Evolutionary conservation across 2,113 vertebrate species (phyloP), one percentile per base, ranked within the genome.

Genomic region (Protobothrops flavoviridis): DNA sequence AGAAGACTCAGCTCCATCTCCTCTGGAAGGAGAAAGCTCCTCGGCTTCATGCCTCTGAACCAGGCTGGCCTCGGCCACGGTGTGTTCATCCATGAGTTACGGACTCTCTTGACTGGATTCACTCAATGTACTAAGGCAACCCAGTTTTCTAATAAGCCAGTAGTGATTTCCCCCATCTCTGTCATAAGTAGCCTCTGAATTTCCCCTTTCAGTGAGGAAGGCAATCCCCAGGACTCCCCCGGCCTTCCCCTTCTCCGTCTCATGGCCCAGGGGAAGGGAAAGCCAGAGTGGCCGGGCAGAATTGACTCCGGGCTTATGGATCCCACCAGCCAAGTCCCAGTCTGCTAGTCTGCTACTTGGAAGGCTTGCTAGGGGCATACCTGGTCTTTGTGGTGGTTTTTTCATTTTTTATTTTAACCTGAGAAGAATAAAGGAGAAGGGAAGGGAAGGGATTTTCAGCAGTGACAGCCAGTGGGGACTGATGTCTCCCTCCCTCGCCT

Each of bases 391-490:
- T 15, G 13, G 64, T 17, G 5, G 13, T n/a, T 13, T 33, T 69
- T 33, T 69, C 15, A n/a, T 3, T 26, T 29, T 61, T 56, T 9
- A 56, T 39, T 55, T 10, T 88, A 88, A 20, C 7, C 12, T 17
- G 17, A n/a, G 15, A 33, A 56, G 26, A 88, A n/a, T 29, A n/a
- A 29, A 55, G 87, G n/a, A 39, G 90, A 87, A 87, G 94, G 92
- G 90, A 89, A 26, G 92, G 88, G 59, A 92, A 88, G n/a, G 90
- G 92, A 11, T 92, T 1, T 61, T 91, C 92, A 57, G 4, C 29
- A 5, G n/a, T 87, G 90, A 91, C 90, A 94, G 61, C 29, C 53
- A 91, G 7, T 33, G 26, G 69, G 50, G 0, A 26, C 39, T 17
- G 0, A 53, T 33, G 13, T 17, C 13, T 33, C 13, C 64, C 50